Percentiles rank a stretch among this genome's conserved stretches.
phyloP scores from a whole-genome alignment of 1,140 invertebrate genomes.

The Oppia nitens region DNA sequence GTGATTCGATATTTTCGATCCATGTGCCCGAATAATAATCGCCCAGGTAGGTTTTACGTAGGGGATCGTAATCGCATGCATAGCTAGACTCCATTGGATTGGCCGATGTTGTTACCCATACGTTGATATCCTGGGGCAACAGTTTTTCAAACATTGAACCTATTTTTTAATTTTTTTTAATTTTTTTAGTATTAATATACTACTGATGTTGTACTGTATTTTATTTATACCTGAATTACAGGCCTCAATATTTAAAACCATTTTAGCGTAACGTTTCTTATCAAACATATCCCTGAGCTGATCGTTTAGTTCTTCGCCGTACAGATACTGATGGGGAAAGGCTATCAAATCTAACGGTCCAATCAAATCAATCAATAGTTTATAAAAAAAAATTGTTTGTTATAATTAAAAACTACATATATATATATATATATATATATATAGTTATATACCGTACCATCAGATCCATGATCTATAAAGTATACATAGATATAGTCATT shows the following conservation, averaged over 20 bases:
- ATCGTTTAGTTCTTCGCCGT: conserved; percentile 29
- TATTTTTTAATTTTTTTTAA: too few species aligned
- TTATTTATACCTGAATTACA: conserved; percentile 50
- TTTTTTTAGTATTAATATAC: too few species aligned
- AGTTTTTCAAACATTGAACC: conserved; percentile 46
- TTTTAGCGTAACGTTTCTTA: conserved; percentile 30
- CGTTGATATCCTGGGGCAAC: conserved; percentile 37
- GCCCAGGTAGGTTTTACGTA: conserved; percentile 35
- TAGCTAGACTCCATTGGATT: conserved; percentile 40
- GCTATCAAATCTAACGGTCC: conserved; percentile 38
- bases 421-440: too few species aligned
- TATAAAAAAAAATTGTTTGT: too few species aligned
- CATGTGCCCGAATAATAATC: conserved; percentile 47
- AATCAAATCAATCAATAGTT: too few species aligned
- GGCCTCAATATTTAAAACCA: conserved; percentile 46
- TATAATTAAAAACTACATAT: too few species aligned
- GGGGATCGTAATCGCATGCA: conserved; percentile 41
- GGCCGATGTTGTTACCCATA: conserved; percentile 45
- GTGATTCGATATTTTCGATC: conserved; percentile 45
- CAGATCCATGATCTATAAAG: too few species aligned
- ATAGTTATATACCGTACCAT: too few species aligned
- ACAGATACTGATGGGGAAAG: conserved; percentile 34
- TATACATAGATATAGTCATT: too few species aligned
- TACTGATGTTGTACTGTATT: too few species aligned
- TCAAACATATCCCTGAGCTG: conserved; percentile 31